Base-by-base conservation (phyloP, 2,888 invertebrate species). In the Limnephilus rhombicus region DNA sequence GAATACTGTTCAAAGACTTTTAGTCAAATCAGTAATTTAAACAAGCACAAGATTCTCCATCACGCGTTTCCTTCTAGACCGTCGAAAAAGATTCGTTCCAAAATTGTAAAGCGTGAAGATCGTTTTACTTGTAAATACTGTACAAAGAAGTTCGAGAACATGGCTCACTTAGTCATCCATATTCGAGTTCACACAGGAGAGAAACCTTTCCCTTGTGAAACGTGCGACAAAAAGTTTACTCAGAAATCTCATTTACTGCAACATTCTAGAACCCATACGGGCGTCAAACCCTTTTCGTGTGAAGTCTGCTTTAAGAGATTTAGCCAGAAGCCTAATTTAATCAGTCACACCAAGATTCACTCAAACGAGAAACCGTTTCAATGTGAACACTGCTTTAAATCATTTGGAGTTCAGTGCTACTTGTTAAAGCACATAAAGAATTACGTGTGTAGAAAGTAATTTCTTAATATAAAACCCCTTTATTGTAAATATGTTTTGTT, bases 321-420 rank as follows among this genome's bases (percentile, higher is more conserved):
- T 41, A 83, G 83, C n/a, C 83, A 83, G 18, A 83, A 83, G 37
- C 37, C 37, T 37, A 37, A 83, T 41, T 34, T 83, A 41, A 11
- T 83, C 15, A 34, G 83, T 7, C 83, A 83, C 24, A 24, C 11
- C 18, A 34, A 41, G 18, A 83, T 83, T 24, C 83, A 83, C 83
- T 37, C 83, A 24, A 24, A 41, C 2, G 83, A 83, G 83, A 83
- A 34, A 34, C 83, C 83, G n/a, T 83, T 37, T 41, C 37, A 34
- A 24, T 83, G 83, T 34, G 83, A 83, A 83, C 83, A 83, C 18
- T 83, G 83, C 34, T 34, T 18, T 34, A 83, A 83, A 34, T 37
- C 83, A 9, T 83, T 83, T 24, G 24, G 83, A 24, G 83, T 83
- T 18, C 34, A 41, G 24, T 37, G 18, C 15, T 37, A 83, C 7